These are phyloP conservation scores for Phania funesta DNA, from an alignment of 2,888 invertebrate species.

Conservation along the genomic window DNA sequence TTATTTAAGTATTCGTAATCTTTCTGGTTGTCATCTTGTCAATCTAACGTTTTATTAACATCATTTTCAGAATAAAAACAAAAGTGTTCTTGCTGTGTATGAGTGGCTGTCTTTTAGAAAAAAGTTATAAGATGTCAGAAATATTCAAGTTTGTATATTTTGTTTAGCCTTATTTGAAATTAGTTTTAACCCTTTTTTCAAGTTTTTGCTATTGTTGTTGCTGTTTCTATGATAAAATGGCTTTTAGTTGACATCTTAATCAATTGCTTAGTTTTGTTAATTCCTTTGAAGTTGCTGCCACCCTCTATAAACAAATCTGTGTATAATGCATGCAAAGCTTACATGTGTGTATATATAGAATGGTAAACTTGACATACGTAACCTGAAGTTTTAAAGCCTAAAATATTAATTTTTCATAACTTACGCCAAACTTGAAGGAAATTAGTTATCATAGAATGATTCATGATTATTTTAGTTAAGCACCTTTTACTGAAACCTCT, in stretches of 20 bases:
- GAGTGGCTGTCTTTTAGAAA: no score
- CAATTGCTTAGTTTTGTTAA: constrained; percentile 20
- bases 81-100: neutral
- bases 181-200: constrained; percentile 17
- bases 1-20: neutral
- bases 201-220: neutral
- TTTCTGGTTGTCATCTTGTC: constrained; percentile 12
- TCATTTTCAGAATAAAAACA: neutral
- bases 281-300: constrained; percentile 52
- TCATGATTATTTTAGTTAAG: no score
- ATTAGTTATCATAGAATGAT: no score
- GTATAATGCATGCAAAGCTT: no score
- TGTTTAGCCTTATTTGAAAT: constrained; percentile 9
- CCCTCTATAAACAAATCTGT: neutral
- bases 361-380: no score
- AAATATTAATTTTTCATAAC: no score
- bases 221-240: neutral
- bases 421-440: no score
- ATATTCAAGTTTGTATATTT: constrained; percentile 15
- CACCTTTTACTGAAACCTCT: no score
- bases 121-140: constrained; percentile 39
- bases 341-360: no score
- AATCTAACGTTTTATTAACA: constrained; percentile 26
- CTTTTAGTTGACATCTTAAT: constrained; percentile 32
- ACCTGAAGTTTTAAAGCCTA: no score